Conservation (phyloP, 64 coral and sea anemone species). For the Stichodactyla mertensii region DNA sequence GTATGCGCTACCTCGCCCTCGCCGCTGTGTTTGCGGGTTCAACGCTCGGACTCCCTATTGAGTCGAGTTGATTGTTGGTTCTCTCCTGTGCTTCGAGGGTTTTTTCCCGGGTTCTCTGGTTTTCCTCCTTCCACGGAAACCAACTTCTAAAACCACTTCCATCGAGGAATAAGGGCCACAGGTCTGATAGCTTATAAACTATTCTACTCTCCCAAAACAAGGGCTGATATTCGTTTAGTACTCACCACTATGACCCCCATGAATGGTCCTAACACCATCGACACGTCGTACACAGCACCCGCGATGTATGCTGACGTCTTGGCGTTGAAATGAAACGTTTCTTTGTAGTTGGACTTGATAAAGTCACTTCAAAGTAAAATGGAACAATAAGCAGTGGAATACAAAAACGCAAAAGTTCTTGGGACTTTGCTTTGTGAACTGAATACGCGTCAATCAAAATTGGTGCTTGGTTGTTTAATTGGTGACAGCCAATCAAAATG, state of each 20-base stretch:
- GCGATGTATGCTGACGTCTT: slow-evolving; percentile 66
- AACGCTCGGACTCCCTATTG: too few relatives aligned
- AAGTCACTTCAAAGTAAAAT: slow-evolving; percentile 53
- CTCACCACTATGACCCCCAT: slow-evolving; percentile 85
- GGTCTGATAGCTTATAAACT: too few relatives aligned
- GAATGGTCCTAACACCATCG: slow-evolving; percentile 72
- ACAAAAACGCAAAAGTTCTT: not conserved
- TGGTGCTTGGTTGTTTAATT: too few relatives aligned
- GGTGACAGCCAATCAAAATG: too few relatives aligned
- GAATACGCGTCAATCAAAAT: too few relatives aligned
- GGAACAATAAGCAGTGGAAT: not conserved
- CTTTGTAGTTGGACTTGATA: slow-evolving; percentile 72
- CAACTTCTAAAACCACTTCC: not conserved
- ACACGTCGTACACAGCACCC: slow-evolving; percentile 78
- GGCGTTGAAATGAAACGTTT: slow-evolving; percentile 47
- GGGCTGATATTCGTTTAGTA: not conserved
- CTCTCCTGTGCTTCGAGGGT: too few relatives aligned
- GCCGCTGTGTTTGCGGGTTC: too few relatives aligned
- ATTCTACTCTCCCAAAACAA: too few relatives aligned
- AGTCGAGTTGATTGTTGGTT: too few relatives aligned
- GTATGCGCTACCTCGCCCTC: too few relatives aligned
- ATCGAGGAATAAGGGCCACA: not conserved
- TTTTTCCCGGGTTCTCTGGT: too few relatives aligned
- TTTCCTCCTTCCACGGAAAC: not conserved
- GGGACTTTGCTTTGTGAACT: too few relatives aligned